Evolutionary conservation across 2,888 invertebrate species (phyloP).

Genomic region (Callyntrura guangdongensis): DNA sequence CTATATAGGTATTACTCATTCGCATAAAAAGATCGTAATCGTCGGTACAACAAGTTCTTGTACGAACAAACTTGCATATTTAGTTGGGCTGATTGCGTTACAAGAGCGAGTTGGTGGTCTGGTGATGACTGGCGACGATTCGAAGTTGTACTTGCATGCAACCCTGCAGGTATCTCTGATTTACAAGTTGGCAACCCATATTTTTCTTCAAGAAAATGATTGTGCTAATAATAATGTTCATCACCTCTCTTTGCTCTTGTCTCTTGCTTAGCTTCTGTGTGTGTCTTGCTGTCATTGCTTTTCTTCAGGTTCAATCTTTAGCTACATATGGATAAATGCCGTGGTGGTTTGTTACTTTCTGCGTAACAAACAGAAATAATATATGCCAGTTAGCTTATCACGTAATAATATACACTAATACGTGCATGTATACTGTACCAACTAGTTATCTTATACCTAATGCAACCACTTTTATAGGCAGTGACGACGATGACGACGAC

Average conservation of each 20-base stretch:
- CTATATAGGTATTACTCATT: not conserved
- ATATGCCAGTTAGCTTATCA: not conserved
- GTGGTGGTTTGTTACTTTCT: not conserved
- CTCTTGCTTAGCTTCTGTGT: not conserved
- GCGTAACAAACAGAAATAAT: constrained; percentile 1
- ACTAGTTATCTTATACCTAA: too few relatives aligned
- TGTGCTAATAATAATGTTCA: constrained; percentile 46
- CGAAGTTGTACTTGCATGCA: not conserved
- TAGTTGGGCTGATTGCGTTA: constrained; percentile 19
- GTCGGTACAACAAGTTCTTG: constrained; percentile 16
- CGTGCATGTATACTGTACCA: not conserved
- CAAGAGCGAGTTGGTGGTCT: constrained; percentile 29
- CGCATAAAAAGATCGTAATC: constrained; percentile 13
- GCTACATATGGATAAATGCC: not conserved
- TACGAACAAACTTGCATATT: constrained; percentile 16
- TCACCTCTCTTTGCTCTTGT: constrained; percentile 9
- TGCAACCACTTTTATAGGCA: too few relatives aligned
- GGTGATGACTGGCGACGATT: not conserved
- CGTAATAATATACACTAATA: not conserved
- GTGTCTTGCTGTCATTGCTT: not conserved
- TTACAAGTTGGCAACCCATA: constrained; percentile 35
- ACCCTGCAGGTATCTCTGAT: constrained; percentile 40
- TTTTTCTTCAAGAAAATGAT: constrained; percentile 34
- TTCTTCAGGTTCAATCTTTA: not conserved
- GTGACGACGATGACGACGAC: not conserved